phyloP scores from a whole-genome alignment of 64 coral and sea anemone genomes.

The Platygyra sinensis region DNA sequence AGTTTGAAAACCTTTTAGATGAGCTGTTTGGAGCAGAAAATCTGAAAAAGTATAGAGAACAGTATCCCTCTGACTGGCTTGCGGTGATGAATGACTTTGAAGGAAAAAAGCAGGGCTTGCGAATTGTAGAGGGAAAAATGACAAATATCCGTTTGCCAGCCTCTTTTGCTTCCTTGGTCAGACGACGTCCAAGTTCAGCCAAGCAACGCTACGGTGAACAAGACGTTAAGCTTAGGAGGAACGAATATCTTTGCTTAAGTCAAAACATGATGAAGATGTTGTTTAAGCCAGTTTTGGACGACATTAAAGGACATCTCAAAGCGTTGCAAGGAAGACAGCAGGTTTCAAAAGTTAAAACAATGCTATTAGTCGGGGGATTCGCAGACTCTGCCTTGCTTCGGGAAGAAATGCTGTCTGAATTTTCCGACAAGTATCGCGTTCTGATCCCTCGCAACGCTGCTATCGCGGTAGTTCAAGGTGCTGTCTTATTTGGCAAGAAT shows the following conservation, averaged over 20 bases:
- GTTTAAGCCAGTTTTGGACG: neutral
- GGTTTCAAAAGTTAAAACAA: neutral
- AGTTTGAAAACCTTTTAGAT: conserved; percentile 8
- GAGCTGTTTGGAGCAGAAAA: conserved; percentile 17
- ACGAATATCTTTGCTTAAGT: neutral
- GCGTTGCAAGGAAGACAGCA: neutral
- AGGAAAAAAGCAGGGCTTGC: conserved; percentile 49
- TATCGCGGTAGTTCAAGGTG: conserved; percentile 12
- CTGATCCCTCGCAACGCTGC: neutral
- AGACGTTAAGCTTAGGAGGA: neutral
- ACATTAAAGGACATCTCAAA: neutral
- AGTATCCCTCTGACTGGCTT: conserved; percentile 39
- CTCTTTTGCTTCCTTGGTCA: conserved; percentile 15
- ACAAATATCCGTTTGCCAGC: conserved; percentile 28
- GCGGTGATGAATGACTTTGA: conserved; percentile 44
- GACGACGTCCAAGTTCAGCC: neutral
- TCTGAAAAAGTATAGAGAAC: conserved; percentile 1
- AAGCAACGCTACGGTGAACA: neutral
- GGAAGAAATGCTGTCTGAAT: neutral
- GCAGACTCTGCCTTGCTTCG: neutral
- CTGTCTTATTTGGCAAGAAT: neutral
- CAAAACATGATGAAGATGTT: neutral
- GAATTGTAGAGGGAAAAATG: neutral
- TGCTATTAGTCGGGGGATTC: conserved; percentile 1
- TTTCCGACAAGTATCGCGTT: neutral